Evolutionary conservation across 2,888 invertebrate species (phyloP), one percentile per base, ranked within the genome.

Genomic region (Tridacna crocea): DNA sequence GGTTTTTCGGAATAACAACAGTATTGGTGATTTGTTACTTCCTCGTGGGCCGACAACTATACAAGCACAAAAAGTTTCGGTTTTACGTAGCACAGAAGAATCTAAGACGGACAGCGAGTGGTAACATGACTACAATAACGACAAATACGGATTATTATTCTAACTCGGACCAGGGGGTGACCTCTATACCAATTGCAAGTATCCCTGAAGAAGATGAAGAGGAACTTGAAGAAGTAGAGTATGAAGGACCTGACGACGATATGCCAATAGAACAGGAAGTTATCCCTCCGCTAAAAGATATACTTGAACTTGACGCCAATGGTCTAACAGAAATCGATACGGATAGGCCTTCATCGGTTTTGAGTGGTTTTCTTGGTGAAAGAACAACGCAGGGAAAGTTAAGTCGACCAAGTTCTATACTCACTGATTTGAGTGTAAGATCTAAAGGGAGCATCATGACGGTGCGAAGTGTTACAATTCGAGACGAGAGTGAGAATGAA

Each of bases 1-100:
- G 85, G 12, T 92, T 92, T 72, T 68, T 91, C 27, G 73, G 85
- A 0, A 78, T 90, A 0, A 87, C 88, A 0, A 72, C 82, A 1
- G 77, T 85, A 4, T 68, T 92, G 19, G 75, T 84, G 22, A 83
- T 88, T 12, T 82, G 91, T 48, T 92, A 92, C 77, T 75, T 77
- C 48, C 82, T 88, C 1, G 88, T 92, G 6, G 89, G 90, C 22
- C 63, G 84, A 15, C 88, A 88, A 68, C 83, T 91, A 2, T 85
- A 84, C 60, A 87, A 83, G 47, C 86, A 87, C 26, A 87, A 87
- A 75, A 84, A 87, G 60, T 87, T 87, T 60, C 72, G 86, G 24
- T 87, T 87, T 51, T 87, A 87, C 55, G 84, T 87, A 2, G 79
- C 86, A 1, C 75, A 80, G 61, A 82, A 82, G 27, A 68, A 74